Percentiles rank a stretch among this genome's conserved stretches.
Conservation (phyloP, 2,113 vertebrate genomes). For the Tragelaphus scriptus region DNA sequence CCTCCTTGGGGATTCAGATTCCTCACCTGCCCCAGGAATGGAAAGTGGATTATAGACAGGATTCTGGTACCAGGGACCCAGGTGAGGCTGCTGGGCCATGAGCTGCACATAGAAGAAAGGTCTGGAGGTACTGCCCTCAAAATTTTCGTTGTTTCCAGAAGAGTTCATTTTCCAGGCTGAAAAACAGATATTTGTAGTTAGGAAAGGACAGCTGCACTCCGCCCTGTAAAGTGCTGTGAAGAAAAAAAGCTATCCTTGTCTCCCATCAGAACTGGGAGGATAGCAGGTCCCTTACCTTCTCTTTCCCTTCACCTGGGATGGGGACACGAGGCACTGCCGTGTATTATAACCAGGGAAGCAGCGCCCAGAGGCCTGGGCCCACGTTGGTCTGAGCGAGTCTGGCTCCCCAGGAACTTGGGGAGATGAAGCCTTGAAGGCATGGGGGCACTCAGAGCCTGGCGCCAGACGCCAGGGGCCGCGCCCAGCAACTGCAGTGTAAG, state of each 20-base stretch:
- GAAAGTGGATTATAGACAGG: conserved; percentile 62
- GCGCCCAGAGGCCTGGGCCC: not conserved
- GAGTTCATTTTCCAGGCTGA: conserved; percentile 67
- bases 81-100: not conserved
- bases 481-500: not conserved
- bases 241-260: too few species aligned
- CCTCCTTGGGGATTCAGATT: not conserved
- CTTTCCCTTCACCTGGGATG: not conserved
- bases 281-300: not conserved
- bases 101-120: conserved; percentile 74
- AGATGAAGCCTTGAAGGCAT: not conserved
- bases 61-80: conserved; percentile 71
- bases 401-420: not conserved
- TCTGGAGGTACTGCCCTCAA: conserved; percentile 62
- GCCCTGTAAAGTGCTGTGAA: not conserved
- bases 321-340: too few species aligned
- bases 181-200: not conserved
- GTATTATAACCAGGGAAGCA: too few species aligned
- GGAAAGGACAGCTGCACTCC: not conserved
- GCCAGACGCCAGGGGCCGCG: accelerated
- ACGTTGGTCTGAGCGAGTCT: not conserved
- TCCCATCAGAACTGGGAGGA: not conserved
- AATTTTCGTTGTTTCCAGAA: conserved; percentile 66
- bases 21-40: conserved; percentile 72
- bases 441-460: accelerated